These are phyloP conservation scores for Eristalis tenax DNA, from an alignment of 2,888 invertebrate genomes.

Conservation along the genomic window DNA sequence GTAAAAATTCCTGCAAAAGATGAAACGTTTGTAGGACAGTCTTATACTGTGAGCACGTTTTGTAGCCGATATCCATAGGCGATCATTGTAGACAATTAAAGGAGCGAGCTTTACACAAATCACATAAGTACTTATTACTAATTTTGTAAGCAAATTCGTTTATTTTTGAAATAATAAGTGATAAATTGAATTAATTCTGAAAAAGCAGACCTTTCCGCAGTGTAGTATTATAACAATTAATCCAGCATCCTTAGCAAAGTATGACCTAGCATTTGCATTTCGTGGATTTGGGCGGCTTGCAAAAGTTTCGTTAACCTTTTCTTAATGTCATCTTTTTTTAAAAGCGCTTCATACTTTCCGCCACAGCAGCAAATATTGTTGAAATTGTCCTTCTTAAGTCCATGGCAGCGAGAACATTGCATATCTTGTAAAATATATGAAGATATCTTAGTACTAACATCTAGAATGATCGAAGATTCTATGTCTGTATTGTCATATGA, in stretches of 20 bases:
- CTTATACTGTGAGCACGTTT: too few relatives aligned
- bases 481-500: slow-evolving; percentile 93
- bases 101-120: too few relatives aligned
- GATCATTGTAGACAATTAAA: too few relatives aligned
- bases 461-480: slow-evolving; percentile 91
- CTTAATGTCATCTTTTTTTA: slow-evolving; percentile 86
- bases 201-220: too few relatives aligned
- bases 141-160: too few relatives aligned
- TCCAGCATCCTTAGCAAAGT: not conserved
- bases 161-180: too few relatives aligned
- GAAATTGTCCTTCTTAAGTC: slow-evolving; percentile 94
- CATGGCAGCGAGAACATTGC: slow-evolving; percentile 92
- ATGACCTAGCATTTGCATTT: slow-evolving; percentile 88
- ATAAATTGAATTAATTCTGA: too few relatives aligned
- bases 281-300: slow-evolving; percentile 90
- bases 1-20: too few relatives aligned
- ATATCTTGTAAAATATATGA: slow-evolving; percentile 95
- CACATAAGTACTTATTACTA: too few relatives aligned
- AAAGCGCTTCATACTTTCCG: slow-evolving; percentile 89
- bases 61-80: too few relatives aligned
- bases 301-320: slow-evolving; percentile 88
- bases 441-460: slow-evolving; percentile 91
- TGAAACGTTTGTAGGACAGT: too few relatives aligned
- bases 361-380: slow-evolving; percentile 92
- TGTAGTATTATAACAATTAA: too few relatives aligned